These are phyloP conservation scores for Podargus strigoides DNA, from an alignment of 2,797 vertebrate species.

Conservation along the genomic window DNA sequence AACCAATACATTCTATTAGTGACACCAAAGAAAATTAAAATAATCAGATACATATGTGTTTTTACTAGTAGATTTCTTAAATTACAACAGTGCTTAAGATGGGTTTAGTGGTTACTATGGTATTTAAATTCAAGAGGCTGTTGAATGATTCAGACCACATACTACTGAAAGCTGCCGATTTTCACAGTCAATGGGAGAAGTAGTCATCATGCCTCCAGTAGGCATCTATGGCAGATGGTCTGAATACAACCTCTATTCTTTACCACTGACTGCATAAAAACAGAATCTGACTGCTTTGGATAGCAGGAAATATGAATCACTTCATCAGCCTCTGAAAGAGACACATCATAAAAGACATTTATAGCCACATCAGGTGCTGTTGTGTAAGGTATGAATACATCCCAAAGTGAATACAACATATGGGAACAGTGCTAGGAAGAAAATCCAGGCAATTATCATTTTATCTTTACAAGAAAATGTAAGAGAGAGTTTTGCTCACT, in stretches of 20 bases:
- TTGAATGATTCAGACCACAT: constrained; percentile 41
- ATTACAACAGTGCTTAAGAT: neutral
- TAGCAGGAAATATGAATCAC: constrained; percentile 50
- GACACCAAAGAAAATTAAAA: neutral
- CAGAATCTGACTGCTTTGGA: constrained; percentile 31
- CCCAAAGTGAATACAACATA: neutral
- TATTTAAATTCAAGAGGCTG: constrained; percentile 17
- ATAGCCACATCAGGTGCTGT: constrained; percentile 12
- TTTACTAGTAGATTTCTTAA: neutral
- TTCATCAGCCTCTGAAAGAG: constrained; percentile 36
- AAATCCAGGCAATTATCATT: neutral
- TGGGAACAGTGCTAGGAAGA: neutral
- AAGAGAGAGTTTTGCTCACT: neutral
- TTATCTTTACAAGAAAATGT: neutral
- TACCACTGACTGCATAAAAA: constrained; percentile 20
- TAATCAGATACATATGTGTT: neutral
- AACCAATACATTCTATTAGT: neutral
- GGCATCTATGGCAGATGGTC: constrained; percentile 35
- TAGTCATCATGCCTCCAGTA: constrained; percentile 8
- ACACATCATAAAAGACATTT: constrained; percentile 22
- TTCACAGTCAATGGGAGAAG: constrained; percentile 24
- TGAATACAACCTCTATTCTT: constrained; percentile 33
- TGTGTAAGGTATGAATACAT: constrained; percentile 35
- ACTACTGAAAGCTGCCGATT: neutral
- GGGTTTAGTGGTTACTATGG: neutral